Percentiles rank a stretch among this genome's conserved stretches.
phyloP scores from a whole-genome alignment of 2,888 invertebrate genomes.

The Uloborus plumipes region DNA sequence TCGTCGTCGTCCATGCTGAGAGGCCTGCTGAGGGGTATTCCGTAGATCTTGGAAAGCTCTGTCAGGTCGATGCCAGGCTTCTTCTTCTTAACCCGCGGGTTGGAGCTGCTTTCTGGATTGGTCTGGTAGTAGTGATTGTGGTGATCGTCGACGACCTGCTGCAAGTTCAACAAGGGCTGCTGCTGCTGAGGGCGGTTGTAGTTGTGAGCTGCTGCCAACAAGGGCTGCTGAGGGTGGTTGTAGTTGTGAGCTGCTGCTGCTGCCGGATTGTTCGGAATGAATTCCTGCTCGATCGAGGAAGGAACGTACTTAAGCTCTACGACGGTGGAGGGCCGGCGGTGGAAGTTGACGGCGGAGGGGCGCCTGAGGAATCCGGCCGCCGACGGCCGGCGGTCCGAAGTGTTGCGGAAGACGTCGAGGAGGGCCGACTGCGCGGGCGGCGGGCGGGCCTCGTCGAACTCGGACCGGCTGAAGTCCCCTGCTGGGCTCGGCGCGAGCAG shows the following conservation, averaged over 20 bases:
- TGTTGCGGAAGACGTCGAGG: constrained; percentile 59
- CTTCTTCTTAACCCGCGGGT: not conserved
- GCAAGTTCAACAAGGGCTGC: constrained; percentile 48
- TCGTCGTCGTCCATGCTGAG: constrained; percentile 66
- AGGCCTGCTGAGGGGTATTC: constrained; percentile 66
- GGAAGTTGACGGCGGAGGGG: constrained; percentile 41
- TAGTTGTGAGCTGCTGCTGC: constrained; percentile 6
- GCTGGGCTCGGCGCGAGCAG: constrained; percentile 11
- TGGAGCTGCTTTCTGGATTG: not conserved
- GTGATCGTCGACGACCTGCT: constrained; percentile 82
- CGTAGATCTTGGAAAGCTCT: constrained; percentile 56
- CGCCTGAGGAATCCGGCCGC: constrained; percentile 52
- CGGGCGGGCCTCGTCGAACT: constrained; percentile 24
- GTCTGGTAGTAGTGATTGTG: constrained; percentile 86
- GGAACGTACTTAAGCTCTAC: constrained; percentile 44
- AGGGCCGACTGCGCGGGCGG: constrained; percentile 44
- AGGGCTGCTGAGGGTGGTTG: constrained; percentile 5
- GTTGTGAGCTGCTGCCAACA: constrained; percentile 6
- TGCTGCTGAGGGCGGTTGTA: not conserved
- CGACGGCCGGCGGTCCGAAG: constrained; percentile 56
- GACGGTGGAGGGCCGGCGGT: constrained; percentile 40
- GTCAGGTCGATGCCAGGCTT: constrained; percentile 45
- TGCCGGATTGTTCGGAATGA: constrained; percentile 12
- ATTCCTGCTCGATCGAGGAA: constrained; percentile 18
- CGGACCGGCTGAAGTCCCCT: not conserved